Evolutionary conservation across 2,888 invertebrate genomes (phyloP).

Genomic region (Protodeltote pygarga): DNA sequence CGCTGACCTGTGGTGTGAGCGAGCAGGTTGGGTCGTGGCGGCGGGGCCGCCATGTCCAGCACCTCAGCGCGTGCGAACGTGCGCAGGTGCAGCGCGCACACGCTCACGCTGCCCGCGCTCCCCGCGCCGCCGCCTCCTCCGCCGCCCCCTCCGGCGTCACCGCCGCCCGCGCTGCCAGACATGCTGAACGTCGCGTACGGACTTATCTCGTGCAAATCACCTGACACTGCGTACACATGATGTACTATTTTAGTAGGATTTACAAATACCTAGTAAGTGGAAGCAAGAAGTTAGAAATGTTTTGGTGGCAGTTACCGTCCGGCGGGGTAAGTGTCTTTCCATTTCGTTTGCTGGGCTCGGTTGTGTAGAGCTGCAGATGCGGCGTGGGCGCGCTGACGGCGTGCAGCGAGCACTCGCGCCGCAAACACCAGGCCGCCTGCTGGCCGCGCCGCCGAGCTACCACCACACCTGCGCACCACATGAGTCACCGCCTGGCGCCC

Average conservation of each 20-base stretch:
- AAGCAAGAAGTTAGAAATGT: too few relatives aligned
- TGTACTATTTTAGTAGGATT: background rate
- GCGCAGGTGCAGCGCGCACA: slow-evolving; percentile 68
- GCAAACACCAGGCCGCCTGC: slow-evolving; percentile 30
- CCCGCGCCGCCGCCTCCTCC: slow-evolving; percentile 60
- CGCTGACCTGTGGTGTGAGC: slow-evolving; percentile 58
- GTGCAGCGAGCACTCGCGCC: slow-evolving; percentile 39
- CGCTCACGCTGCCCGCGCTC: slow-evolving; percentile 66
- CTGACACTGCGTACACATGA: slow-evolving; percentile 28
- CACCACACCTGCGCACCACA: slow-evolving; percentile 13
- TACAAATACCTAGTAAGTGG: too few relatives aligned
- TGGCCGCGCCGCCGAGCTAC: slow-evolving; percentile 26
- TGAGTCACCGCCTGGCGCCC: background rate
- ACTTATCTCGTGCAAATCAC: slow-evolving; percentile 90
- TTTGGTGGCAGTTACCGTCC: slow-evolving; percentile 48
- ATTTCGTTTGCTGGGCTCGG: slow-evolving; percentile 64
- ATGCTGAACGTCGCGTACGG: slow-evolving; percentile 93
- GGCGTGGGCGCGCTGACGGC: slow-evolving; percentile 37
- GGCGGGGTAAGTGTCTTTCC: slow-evolving; percentile 65
- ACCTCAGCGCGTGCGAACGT: slow-evolving; percentile 65
- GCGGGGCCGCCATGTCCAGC: slow-evolving; percentile 65
- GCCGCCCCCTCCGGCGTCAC: slow-evolving; percentile 48
- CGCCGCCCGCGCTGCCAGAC: slow-evolving; percentile 79
- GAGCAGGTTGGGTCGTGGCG: slow-evolving; percentile 67
- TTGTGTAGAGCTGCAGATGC: slow-evolving; percentile 62